Conservation (phyloP, 2,888 invertebrate genomes). For the Uloborus plumipes region DNA sequence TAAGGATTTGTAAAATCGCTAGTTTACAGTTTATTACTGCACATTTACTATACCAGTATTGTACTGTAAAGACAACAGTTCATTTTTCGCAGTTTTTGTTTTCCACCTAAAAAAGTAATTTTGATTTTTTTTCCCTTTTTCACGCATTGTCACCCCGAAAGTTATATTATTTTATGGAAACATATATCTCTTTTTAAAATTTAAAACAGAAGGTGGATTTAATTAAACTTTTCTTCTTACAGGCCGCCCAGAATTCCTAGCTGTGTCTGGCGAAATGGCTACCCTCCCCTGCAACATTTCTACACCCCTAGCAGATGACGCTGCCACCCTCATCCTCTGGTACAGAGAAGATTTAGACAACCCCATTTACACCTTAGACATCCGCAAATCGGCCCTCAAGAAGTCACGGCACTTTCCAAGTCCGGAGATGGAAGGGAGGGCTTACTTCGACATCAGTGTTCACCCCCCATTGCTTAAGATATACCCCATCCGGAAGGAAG, state of each 20-base stretch:
- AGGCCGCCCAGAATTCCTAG: constrained; percentile 58
- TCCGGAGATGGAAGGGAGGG: constrained; percentile 64
- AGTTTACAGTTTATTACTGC: too few species aligned
- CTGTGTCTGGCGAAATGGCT: constrained; percentile 64
- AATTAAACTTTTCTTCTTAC: not conserved
- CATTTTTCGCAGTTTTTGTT: too few species aligned
- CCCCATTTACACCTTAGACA: constrained; percentile 80
- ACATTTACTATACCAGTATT: too few species aligned
- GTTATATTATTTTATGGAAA: too few species aligned
- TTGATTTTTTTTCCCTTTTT: too few species aligned
- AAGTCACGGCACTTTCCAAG: constrained; percentile 62
- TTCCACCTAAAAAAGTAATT: too few species aligned
- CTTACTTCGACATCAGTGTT: constrained; percentile 64
- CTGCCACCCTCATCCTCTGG: constrained; percentile 81
- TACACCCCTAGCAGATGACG: constrained; percentile 63
- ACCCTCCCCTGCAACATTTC: constrained; percentile 65
- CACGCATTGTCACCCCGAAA: too few species aligned
- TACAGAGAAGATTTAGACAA: constrained; percentile 87
- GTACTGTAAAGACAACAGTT: too few species aligned
- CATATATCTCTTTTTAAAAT: too few species aligned
- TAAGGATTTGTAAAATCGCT: too few species aligned
- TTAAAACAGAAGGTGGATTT: too few species aligned
- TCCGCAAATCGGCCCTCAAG: constrained; percentile 56
- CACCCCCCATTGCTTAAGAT: constrained; percentile 65
- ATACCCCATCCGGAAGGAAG: constrained; percentile 70